Base-by-base conservation (phyloP, 1,140 invertebrate species). In the Saxidomus purpurata region DNA sequence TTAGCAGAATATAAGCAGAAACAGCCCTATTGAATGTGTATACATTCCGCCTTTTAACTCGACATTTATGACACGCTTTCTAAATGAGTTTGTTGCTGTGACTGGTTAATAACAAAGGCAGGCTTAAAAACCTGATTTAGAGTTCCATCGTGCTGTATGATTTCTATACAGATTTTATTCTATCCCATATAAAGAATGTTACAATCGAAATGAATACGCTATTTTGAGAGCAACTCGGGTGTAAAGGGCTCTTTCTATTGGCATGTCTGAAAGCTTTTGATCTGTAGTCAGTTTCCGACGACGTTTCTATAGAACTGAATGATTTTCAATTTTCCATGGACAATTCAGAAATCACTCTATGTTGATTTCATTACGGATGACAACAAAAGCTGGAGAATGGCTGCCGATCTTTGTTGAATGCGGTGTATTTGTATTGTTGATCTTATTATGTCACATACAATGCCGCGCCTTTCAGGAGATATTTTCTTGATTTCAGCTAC, bases 271-370 rank as follows among this genome's bases (percentile, higher is more conserved):
- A 15, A 47, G 80, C 80, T 67, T 82, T 82, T 82, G 80, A 82
- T 82, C 80, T 67, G 55, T 67, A 82, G 63, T 82, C 80, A 82
- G 55, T 1, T 6, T 63, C 52, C 19, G 25, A n/a, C 28, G 55
- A 38, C 2, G 80, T 63, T 31, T 82, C 52, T 43, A 63, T 59
- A 59, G 80, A 63, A 82, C 61, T 82, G 80, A 82, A 82, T 63
- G 55, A 34, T 82, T 82, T 82, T 82, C 80, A 82, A 82, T 82
- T 82, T 82, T 82, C 52, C 52, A 52, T 31, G 55, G 40, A 82
- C 80, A 82, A 82, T 82, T 67, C 61, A 47, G 80, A 55, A 82
- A 82, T 82, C 80, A 82, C 55, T 43, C 36, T 82, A 82, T 82
- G 55, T 63, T 82, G 80, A 82, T 63, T 63, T 82, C 80, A 82